Conservation (phyloP, 2,888 invertebrate genomes). For the Gnatocerus cornutus region DNA sequence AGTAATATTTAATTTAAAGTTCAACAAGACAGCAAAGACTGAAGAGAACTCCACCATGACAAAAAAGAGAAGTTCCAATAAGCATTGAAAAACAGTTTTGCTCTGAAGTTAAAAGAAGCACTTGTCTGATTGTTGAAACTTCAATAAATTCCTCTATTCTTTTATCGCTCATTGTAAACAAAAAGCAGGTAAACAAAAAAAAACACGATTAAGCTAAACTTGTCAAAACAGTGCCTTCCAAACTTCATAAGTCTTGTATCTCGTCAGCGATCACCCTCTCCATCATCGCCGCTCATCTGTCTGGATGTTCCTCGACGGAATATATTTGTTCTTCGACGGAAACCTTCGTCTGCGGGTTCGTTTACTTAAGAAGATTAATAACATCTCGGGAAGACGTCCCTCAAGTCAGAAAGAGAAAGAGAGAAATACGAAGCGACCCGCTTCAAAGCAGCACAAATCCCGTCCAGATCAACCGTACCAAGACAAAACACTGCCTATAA, state of each 20-base stretch:
- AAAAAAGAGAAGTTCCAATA: no score
- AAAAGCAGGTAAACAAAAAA: background rate
- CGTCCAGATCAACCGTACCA: slow-evolving; percentile 39
- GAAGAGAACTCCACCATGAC: no score
- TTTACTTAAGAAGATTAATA: slow-evolving; percentile 47
- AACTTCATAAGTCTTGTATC: slow-evolving; percentile 1
- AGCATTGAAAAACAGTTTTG: no score
- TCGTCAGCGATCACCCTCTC: background rate
- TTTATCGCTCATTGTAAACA: background rate
- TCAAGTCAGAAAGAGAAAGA: slow-evolving; percentile 8
- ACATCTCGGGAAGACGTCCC: slow-evolving; percentile 30
- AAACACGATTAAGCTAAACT: background rate
- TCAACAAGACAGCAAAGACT: no score
- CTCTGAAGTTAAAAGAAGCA: no score
- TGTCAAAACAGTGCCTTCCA: background rate
- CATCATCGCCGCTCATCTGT: slow-evolving; percentile 15
- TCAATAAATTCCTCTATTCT: background rate
- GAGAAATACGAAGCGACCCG: slow-evolving; percentile 16
- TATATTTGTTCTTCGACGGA: slow-evolving; percentile 28
- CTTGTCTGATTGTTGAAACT: no score
- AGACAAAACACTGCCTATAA: slow-evolving; percentile 34
- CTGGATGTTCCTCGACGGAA: slow-evolving; percentile 10
- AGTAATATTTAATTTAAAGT: no score
- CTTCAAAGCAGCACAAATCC: slow-evolving; percentile 35
- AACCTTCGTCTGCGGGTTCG: slow-evolving; percentile 41